Percentiles rank a stretch among this genome's conserved stretches.
These are phyloP conservation scores for Rhagologus leucostigma DNA, from an alignment of 2,113 vertebrate species.

Conservation along the genomic window DNA sequence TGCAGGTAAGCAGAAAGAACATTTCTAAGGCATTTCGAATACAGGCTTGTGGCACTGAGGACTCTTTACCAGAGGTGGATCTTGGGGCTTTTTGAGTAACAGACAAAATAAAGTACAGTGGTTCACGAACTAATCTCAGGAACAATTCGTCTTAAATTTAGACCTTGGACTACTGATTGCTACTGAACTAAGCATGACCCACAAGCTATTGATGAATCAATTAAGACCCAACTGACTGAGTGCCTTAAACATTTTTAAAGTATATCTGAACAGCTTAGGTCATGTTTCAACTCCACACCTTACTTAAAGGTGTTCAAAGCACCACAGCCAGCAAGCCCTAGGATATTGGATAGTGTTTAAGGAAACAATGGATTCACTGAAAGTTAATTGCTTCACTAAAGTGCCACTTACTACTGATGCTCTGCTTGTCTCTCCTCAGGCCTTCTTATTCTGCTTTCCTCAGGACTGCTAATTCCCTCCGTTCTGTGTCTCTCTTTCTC, in stretches of 20 bases:
- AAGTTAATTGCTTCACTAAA: not conserved
- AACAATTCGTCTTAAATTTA: not conserved
- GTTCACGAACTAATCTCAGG: not conserved
- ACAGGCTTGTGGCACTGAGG: not conserved
- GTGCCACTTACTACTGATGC: not conserved
- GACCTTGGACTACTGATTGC: not conserved
- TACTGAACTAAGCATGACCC: not conserved
- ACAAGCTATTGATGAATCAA: constrained; percentile 10
- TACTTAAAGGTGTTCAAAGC: not conserved
- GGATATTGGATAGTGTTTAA: not conserved
- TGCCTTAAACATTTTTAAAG: not conserved
- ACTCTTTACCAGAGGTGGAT: not conserved
- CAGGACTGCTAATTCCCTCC: not conserved
- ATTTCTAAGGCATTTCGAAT: not conserved
- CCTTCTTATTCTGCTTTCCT: not conserved
- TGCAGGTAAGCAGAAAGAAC: not conserved
- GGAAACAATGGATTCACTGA: not conserved
- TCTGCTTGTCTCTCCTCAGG: not conserved
- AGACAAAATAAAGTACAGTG: not conserved
- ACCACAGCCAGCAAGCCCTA: not conserved
- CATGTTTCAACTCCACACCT: not conserved
- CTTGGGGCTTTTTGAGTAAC: not conserved
- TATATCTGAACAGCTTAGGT: not conserved
- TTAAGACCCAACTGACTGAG: not conserved
- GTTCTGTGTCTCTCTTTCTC: not conserved